Percentiles rank a stretch among this genome's conserved stretches.
These are phyloP conservation scores for Cylindroiulus punctatus DNA, from an alignment of 2,888 invertebrate genomes.

Conservation along the genomic window DNA sequence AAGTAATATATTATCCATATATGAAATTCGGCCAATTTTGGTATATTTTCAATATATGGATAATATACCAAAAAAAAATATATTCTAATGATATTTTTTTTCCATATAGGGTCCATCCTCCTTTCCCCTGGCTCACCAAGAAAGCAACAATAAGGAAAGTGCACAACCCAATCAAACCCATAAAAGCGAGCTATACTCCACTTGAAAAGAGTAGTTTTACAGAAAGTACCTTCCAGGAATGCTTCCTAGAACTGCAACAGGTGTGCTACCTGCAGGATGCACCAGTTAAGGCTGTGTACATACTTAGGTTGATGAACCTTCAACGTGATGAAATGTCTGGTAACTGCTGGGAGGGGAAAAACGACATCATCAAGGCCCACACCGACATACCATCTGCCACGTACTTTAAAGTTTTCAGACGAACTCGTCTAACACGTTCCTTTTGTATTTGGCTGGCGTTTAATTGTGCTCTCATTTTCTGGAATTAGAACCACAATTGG, in stretches of 20 bases:
- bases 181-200: neutral
- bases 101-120: neutral
- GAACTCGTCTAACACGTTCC: slow-evolving; percentile 32
- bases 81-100: neutral
- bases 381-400: neutral
- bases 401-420: neutral
- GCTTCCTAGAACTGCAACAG: neutral
- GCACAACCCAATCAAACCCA: neutral
- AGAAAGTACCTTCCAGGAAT: neutral
- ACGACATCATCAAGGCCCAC: neutral
- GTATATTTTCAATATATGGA: no score
- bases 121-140: no score
- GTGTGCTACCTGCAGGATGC: neutral
- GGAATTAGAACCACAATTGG: slow-evolving; percentile 4
- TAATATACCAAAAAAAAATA: no score
- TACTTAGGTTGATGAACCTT: neutral
- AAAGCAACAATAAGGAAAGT: neutral
- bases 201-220: neutral
- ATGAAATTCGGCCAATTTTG: no score
- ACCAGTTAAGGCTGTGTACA: neutral
- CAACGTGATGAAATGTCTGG: slow-evolving; percentile 4
- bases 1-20: no score
- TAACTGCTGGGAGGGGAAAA: neutral
- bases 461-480: slow-evolving; percentile 32
- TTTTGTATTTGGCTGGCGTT: neutral